A percentile compares a stretch with the other conserved stretches of the same genome.
Conservation (phyloP, 2,888 invertebrate genomes). For the Notocelia uddmanniana region DNA sequence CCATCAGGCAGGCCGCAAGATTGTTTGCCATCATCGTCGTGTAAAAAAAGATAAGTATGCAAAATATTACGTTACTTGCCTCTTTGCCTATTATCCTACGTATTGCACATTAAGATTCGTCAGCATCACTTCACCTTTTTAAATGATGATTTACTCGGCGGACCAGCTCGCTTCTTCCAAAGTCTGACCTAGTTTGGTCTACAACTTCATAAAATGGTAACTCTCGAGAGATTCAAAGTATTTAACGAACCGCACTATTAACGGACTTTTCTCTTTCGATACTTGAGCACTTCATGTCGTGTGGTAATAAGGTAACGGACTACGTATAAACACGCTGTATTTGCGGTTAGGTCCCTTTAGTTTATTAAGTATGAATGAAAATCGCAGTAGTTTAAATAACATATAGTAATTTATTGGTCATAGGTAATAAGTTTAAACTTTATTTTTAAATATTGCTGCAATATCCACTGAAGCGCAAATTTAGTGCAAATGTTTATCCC, state of each 20-base stretch:
- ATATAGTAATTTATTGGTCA: too few species aligned
- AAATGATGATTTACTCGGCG: conserved; percentile 26
- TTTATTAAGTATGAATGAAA: too few species aligned
- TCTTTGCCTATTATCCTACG: background rate
- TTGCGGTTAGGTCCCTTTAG: too few species aligned
- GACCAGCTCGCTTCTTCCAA: background rate
- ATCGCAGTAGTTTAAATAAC: too few species aligned
- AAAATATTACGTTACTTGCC: background rate
- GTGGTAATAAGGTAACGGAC: too few species aligned
- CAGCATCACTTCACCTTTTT: conserved; percentile 24
- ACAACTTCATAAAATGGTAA: conserved; percentile 36
- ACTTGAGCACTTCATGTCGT: background rate
- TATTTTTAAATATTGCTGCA: background rate
- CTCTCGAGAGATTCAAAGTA: conserved; percentile 21
- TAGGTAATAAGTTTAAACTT: too few species aligned
- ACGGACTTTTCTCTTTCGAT: conserved; percentile 21
- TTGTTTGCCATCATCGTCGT: too few species aligned
- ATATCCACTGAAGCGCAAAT: too few species aligned
- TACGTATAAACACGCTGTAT: too few species aligned
- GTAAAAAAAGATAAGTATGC: too few species aligned
- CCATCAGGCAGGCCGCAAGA: too few species aligned
- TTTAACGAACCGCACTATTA: conserved; percentile 18
- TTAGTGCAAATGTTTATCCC: too few species aligned
- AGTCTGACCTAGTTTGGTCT: conserved; percentile 32
- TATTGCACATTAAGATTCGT: conserved; percentile 17